A percentile compares a stretch with the other conserved stretches of the same genome.
These are phyloP conservation scores for Phallusia fumigata DNA, from an alignment of 23 tunicate genomes.

Conservation along the genomic window DNA sequence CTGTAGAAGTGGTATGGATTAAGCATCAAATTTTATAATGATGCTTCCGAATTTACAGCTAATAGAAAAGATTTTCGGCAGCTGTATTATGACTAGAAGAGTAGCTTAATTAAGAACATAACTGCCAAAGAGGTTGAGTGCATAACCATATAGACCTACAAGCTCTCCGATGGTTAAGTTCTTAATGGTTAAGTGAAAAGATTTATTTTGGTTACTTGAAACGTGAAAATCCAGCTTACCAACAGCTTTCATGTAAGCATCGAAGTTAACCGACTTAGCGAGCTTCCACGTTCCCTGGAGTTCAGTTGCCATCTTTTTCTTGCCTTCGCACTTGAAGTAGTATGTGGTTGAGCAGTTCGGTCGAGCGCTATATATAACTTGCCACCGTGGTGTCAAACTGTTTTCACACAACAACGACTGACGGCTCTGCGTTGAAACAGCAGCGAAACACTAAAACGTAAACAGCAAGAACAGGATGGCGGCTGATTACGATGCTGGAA, in stretches of 20 bases:
- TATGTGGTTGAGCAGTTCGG: no score
- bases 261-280: neutral
- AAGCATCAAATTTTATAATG: no score
- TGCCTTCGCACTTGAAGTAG: no score
- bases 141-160: no score
- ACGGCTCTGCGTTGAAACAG: neutral
- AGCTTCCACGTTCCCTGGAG: neutral
- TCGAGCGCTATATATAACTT: neutral
- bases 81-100: no score
- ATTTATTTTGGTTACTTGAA: no score
- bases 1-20: neutral
- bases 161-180: no score
- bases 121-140: no score
- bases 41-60: no score
- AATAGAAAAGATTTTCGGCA: no score
- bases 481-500: neutral
- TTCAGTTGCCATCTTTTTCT: neutral
- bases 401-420: neutral
- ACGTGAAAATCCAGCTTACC: neutral
- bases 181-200: no score
- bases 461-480: neutral
- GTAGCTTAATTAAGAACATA: no score
- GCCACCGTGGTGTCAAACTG: neutral
- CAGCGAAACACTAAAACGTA: neutral
- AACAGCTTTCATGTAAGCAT: slow-evolving; percentile 8